Evolutionary conservation across 2,888 invertebrate species (phyloP), one percentile per base, ranked within the genome.

Genomic region (Sphaerolaimus hirsutus): DNA sequence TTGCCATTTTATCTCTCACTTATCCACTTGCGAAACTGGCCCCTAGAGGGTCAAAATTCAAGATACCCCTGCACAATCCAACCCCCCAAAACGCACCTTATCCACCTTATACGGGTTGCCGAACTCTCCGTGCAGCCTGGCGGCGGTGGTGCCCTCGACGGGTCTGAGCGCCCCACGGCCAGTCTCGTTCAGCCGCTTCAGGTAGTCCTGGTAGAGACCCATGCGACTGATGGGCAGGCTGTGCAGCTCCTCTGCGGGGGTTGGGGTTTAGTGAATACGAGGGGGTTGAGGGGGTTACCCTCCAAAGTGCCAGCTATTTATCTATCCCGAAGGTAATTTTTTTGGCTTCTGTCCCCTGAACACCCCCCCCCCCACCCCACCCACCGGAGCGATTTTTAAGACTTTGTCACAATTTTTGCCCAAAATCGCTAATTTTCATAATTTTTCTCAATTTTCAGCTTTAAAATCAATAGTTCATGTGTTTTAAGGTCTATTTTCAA

Each of bases 21-120:
- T n/a, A n/a, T n/a, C n/a, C n/a, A n/a, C n/a, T n/a, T n/a, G n/a
- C n/a, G n/a, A n/a, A n/a, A n/a, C n/a, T n/a, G n/a, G n/a, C n/a
- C n/a, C n/a, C n/a, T n/a, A n/a, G n/a, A n/a, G n/a, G n/a, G n/a
- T n/a, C n/a, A n/a, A n/a, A n/a, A n/a, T n/a, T n/a, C n/a, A n/a
- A n/a, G n/a, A n/a, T n/a, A n/a, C n/a, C n/a, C n/a, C n/a, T n/a
- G n/a, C n/a, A n/a, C n/a, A n/a, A n/a, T n/a, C n/a, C n/a, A n/a
- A n/a, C n/a, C n/a, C n/a, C n/a, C n/a, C n/a, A n/a, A n/a, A 19
- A 37, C 14, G 14, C 7, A 80, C 77, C 71, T 93, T 97, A 64
- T 93, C 93, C 60, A 93, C 84, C 69, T 97, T 97, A 69, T 93
- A 99, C 0, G 97, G 97, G 70, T 99, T 97, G 47, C 97, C 97